A percentile compares a stretch with the other conserved stretches of the same genome.
Evolutionary conservation across 2,888 invertebrate genomes (phyloP).

Genomic region (Drosophila phalerata): DNA sequence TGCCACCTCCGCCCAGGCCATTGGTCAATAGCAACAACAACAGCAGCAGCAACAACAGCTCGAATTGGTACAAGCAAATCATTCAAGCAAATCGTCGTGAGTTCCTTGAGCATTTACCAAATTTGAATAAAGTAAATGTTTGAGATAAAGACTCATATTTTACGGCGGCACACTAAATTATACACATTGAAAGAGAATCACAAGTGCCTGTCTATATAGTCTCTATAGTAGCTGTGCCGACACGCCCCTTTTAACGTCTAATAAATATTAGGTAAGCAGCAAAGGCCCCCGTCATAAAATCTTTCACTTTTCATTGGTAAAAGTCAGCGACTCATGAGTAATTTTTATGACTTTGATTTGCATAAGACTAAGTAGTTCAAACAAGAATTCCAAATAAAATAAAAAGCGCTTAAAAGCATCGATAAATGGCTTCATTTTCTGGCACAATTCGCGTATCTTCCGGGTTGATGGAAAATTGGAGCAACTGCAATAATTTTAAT

Average conservation of each 20-base stretch:
- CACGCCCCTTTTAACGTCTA: constrained; percentile 43
- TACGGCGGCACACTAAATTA: constrained; percentile 20
- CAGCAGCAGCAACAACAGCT: constrained; percentile 4
- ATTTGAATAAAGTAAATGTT: constrained; percentile 59
- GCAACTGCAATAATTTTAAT: constrained; percentile 47
- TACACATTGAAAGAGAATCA: constrained; percentile 11
- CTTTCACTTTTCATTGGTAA: constrained; percentile 66
- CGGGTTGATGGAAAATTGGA: constrained; percentile 64
- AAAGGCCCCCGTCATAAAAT: constrained; percentile 30
- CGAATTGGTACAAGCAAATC: constrained; percentile 74
- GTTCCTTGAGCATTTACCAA: constrained; percentile 73
- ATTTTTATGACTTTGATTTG: constrained; percentile 36
- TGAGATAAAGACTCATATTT: constrained; percentile 15
- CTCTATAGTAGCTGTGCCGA: constrained; percentile 40
- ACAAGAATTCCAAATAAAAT: constrained; percentile 49
- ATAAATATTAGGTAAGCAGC: constrained; percentile 64
- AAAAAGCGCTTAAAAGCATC: constrained; percentile 18
- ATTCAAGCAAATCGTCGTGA: constrained; percentile 77
- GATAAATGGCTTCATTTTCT: constrained; percentile 46
- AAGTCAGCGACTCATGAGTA: constrained; percentile 29
- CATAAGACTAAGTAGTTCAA: constrained; percentile 36
- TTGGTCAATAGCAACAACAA: constrained; percentile 28
- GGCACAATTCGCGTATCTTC: constrained; percentile 60
- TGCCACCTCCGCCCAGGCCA: constrained; percentile 62
- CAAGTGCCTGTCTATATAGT: constrained; percentile 4